Evolutionary conservation across 2,888 invertebrate species (phyloP).

Genomic region (Callinectes sapidus): DNA sequence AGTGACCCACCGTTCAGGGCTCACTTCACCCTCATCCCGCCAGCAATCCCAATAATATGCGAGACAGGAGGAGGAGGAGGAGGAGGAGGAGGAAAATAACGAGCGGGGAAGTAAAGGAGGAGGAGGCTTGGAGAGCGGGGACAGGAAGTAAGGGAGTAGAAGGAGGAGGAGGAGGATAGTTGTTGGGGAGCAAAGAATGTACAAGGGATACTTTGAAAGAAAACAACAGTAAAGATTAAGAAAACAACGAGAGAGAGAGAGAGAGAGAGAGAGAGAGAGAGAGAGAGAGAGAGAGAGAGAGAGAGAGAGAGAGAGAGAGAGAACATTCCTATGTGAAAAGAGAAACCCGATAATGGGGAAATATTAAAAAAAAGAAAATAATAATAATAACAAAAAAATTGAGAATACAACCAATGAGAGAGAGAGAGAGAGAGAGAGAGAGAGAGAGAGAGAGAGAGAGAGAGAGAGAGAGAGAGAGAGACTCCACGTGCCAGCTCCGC

Average conservation of each 20-base stretch:
- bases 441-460: constrained; percentile 42
- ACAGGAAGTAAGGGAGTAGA: background rate
- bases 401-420: background rate
- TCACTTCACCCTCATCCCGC: background rate
- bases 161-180: background rate
- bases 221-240: background rate
- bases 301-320: background rate
- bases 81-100: background rate
- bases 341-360: background rate
- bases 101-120: background rate
- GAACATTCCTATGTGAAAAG: background rate
- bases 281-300: background rate
- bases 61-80: background rate
- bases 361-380: background rate
- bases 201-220: background rate
- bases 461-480: constrained; percentile 20
- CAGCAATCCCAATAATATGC: background rate
- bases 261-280: background rate
- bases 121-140: background rate
- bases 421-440: constrained; percentile 34
- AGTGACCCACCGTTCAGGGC: background rate
- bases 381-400: background rate
- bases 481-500: background rate
- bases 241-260: background rate
- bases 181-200: background rate